A percentile compares a stretch with the other conserved stretches of the same genome.
Conservation (phyloP, 2,888 invertebrate genomes). For the Parnassius orleans region DNA sequence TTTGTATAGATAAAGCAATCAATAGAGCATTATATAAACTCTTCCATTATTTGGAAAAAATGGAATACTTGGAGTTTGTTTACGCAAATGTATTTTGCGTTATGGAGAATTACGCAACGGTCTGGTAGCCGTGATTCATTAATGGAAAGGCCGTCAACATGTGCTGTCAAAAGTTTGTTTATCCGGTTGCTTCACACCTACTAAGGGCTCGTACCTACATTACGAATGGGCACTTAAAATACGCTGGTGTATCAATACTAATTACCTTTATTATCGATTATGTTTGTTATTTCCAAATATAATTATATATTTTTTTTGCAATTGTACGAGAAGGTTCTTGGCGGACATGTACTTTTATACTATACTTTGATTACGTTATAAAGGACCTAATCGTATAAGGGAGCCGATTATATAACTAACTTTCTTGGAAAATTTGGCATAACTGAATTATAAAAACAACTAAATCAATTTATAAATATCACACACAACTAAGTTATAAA, state of each 20-base stretch:
- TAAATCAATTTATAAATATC: too few species aligned
- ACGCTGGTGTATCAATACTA: background rate
- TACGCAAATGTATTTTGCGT: slow-evolving; percentile 25
- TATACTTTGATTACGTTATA: too few species aligned
- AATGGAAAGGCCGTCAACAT: slow-evolving; percentile 32
- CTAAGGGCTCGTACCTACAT: background rate
- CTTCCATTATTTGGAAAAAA: slow-evolving; percentile 1
- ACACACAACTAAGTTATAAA: background rate
- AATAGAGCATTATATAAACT: background rate
- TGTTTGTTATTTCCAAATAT: too few species aligned
- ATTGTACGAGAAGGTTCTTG: too few species aligned
- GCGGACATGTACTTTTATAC: too few species aligned
- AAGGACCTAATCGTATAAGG: too few species aligned
- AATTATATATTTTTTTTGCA: too few species aligned
- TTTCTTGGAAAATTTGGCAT: too few species aligned
- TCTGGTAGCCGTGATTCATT: slow-evolving; percentile 32
- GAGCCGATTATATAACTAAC: too few species aligned
- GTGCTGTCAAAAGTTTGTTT: slow-evolving; percentile 33
- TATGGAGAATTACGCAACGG: slow-evolving; percentile 34
- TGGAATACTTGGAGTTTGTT: slow-evolving; percentile 11
- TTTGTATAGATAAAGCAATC: background rate
- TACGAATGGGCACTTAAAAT: background rate
- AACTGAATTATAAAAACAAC: too few species aligned
- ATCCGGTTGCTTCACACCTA: slow-evolving; percentile 31
- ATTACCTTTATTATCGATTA: too few species aligned